phyloP scores from a whole-genome alignment of 2,888 invertebrate species.

The Drosophila nr. perissopoda region DNA sequence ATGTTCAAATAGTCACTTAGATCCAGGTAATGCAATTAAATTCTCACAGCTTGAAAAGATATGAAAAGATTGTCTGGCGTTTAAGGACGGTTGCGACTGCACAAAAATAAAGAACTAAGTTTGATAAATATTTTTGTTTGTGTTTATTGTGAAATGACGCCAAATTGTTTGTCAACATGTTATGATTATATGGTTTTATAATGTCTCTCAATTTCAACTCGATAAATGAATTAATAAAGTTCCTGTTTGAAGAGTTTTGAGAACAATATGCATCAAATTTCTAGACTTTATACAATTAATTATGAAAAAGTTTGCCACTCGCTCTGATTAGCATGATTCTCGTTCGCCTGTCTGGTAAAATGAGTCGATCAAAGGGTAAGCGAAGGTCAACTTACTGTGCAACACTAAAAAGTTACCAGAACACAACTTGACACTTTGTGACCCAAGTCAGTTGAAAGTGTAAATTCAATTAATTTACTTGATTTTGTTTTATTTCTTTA shows the following conservation, averaged over 20 bases:
- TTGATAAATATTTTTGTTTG: neutral
- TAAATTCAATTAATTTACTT: conserved; percentile 59
- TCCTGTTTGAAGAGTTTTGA: neutral
- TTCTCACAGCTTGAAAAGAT: neutral
- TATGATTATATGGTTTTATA: neutral
- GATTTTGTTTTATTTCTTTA: conserved; percentile 2
- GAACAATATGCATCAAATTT: conserved; percentile 16
- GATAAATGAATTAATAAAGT: neutral
- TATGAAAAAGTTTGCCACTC: conserved; percentile 48
- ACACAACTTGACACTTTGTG: conserved; percentile 51
- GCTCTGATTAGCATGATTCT: conserved; percentile 39
- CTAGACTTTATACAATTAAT: conserved; percentile 5
- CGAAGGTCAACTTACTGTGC: conserved; percentile 13
- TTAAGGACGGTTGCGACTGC: neutral
- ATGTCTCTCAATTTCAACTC: neutral
- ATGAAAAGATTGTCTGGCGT: neutral
- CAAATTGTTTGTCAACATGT: neutral
- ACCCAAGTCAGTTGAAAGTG: conserved; percentile 19
- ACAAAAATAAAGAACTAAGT: neutral
- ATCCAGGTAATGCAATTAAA: conserved; percentile 24
- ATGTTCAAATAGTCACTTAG: conserved; percentile 5
- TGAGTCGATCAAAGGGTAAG: conserved; percentile 31
- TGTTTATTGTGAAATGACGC: neutral
- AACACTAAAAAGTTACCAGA: conserved; percentile 35
- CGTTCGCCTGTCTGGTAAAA: conserved; percentile 57